Percentiles rank a stretch among this genome's conserved stretches.
Evolutionary conservation across 2,113 vertebrate genomes (phyloP).

Genomic region (Paramormyrops kingsleyae): DNA sequence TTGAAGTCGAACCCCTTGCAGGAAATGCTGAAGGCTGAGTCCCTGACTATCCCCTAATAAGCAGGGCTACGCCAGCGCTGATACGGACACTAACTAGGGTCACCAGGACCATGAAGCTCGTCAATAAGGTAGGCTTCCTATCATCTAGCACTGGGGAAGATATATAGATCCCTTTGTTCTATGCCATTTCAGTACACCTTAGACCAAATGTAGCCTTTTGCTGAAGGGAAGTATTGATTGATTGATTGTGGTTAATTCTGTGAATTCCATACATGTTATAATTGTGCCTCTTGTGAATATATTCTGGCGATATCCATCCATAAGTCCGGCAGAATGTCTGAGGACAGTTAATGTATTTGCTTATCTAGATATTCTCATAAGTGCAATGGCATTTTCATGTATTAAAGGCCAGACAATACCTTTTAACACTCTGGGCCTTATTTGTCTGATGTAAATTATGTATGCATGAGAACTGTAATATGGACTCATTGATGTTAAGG

Average conservation of each 20-base stretch:
- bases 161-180: not conserved
- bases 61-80: not conserved
- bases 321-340: not conserved
- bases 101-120: not conserved
- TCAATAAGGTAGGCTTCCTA: not conserved
- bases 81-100: not conserved
- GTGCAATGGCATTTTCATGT: not conserved
- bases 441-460: slow-evolving; percentile 1
- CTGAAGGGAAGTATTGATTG: not conserved
- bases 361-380: not conserved
- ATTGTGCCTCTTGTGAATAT: not conserved
- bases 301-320: not conserved
- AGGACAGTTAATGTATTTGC: not conserved
- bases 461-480: not conserved
- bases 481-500: not conserved
- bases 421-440: not conserved
- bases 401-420: not conserved
- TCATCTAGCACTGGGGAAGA: not conserved
- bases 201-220: not conserved
- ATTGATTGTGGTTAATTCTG: not conserved
- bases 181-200: not conserved
- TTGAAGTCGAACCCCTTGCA: not conserved
- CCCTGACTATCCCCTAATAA: not conserved
- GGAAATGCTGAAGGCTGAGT: not conserved
- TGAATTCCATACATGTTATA: not conserved